Percentiles rank a stretch among this genome's conserved stretches.
Evolutionary conservation across 2,113 vertebrate genomes (phyloP).

Genomic region (Perognathus longimembris): DNA sequence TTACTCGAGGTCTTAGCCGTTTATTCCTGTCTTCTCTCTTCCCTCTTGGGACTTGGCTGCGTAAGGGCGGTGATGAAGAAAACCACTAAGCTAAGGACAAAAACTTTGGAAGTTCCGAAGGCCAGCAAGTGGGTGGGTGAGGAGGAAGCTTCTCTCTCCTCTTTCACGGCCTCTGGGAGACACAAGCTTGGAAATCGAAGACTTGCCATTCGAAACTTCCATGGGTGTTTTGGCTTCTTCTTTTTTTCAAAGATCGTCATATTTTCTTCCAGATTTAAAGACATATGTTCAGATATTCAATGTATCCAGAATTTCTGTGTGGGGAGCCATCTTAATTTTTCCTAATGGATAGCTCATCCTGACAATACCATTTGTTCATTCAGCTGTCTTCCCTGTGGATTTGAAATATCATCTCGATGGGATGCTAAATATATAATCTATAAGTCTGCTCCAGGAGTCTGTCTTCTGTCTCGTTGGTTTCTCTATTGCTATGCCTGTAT

Average conservation of each 20-base stretch:
- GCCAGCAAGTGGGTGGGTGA: accelerated
- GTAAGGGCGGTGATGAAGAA: neutral
- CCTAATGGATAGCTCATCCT: neutral
- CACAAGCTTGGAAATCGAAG: neutral
- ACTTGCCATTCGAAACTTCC: neutral
- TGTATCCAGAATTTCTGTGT: neutral
- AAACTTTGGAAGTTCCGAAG: neutral
- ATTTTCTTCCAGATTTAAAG: constrained; percentile 12
- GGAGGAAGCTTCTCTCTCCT: neutral
- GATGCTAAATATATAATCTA: neutral
- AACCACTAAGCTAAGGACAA: accelerated
- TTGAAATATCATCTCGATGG: neutral
- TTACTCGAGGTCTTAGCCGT: neutral
- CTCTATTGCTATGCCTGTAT: neutral
- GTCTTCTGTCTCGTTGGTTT: neutral
- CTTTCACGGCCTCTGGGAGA: neutral
- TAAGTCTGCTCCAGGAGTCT: neutral
- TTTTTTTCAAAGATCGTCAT: neutral
- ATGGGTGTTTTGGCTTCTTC: neutral
- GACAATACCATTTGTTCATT: neutral
- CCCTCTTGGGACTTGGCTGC: neutral
- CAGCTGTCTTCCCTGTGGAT: neutral
- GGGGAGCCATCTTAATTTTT: neutral
- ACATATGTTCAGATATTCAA: constrained; percentile 3
- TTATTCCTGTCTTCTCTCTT: neutral